Evolutionary conservation across 2,888 invertebrate genomes (phyloP), one percentile per base, ranked within the genome.

Genomic region (Strigamia transsilvanica): DNA sequence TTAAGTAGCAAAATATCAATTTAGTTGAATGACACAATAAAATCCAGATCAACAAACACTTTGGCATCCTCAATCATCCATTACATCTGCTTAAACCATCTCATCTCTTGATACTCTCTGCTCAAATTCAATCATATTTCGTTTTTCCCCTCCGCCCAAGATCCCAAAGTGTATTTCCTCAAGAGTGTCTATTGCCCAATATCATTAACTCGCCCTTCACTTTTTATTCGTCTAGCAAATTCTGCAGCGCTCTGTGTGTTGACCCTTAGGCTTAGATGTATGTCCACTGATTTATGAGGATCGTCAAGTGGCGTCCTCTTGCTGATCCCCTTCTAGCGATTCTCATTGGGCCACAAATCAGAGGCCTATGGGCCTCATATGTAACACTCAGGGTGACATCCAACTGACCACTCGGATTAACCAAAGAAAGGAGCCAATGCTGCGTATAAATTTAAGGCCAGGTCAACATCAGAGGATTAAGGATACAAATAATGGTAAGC

Each of bases 81-180:
- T 73, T 73, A 73, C 73, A 73, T 9, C n/a, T 18, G 56, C 56
- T 56, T 18, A 18, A 27, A 6, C 73, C 18, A 61, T 18, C 51
- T 51, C 51, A 51, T 18, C 18, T 18, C 51, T 18, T 51, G 15
- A 51, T 18, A 10, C 18, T 51, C 51, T 10, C 51, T 51, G 32
- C 73, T 73, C 73, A 73, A 73, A 73, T 73, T 73, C 73, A 73
- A 73, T 73, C 73, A 73, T 73, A 73, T 73, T 73, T 73, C 73
- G 73, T 73, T 73, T 66, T 56, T 73, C 10, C 73, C 12, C 27
- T 27, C 27, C 27, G 27, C 27, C 27, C 73, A 10, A 15, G 73
- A 73, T 73, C 73, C 32, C 73, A 73, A 32, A 73, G 27, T 27
- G 73, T 56, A 56, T 56, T 56, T 56, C 73, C 73, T 73, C 56